Evolutionary conservation across 2,797 vertebrate species (phyloP).

Genomic region (Xenopus petersii): DNA sequence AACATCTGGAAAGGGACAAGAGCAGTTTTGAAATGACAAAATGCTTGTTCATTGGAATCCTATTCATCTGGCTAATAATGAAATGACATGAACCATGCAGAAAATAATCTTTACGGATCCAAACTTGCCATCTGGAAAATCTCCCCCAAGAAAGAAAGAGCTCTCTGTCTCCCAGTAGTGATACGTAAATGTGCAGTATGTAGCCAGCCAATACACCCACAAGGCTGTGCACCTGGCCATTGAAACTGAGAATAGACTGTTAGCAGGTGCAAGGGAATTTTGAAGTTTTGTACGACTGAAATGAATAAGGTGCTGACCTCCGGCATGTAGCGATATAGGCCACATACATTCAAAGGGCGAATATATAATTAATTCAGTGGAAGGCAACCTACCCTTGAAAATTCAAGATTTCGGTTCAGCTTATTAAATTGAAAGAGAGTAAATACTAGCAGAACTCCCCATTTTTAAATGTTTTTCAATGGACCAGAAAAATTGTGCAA

Average conservation of each 20-base stretch:
- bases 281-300: neutral
- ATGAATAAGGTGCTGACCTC: neutral
- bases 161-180: neutral
- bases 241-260: neutral
- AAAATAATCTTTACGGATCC: neutral
- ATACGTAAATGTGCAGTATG: neutral
- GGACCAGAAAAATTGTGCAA: too few species aligned
- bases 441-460: too few species aligned
- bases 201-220: neutral
- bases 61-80: neutral
- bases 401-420: too few species aligned
- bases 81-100: slow-evolving; percentile 7
- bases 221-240: neutral
- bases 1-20: neutral
- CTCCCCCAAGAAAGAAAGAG: neutral
- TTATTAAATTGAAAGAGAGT: too few species aligned
- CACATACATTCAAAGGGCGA: neutral
- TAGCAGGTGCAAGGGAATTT: slow-evolving; percentile 3
- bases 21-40: neutral
- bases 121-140: slow-evolving; percentile 10
- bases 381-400: too few species aligned
- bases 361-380: too few species aligned
- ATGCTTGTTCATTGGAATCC: neutral
- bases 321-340: neutral
- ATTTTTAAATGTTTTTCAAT: too few species aligned